Evolutionary conservation across 2,888 invertebrate species (phyloP), one percentile per base, ranked within the genome.

Genomic region (Caenorhabditis japonica): DNA sequence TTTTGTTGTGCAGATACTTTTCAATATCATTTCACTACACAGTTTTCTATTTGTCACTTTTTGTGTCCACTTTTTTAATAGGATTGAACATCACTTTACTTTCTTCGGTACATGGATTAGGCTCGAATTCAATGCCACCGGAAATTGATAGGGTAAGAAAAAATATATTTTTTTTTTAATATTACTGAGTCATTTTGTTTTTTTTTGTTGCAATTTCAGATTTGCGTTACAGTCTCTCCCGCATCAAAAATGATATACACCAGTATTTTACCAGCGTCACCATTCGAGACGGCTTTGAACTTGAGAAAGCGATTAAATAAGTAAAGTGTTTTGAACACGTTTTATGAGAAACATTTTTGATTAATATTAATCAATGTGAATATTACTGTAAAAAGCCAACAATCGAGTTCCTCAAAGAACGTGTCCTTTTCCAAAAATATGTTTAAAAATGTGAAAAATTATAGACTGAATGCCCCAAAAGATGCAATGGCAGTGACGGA

Each of bases 61-160:
- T 77, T 17, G 38, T 70, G 13, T 76, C 76, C 10, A 25, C 56
- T 4, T 21, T 64, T 33, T 60, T 86, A 0, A 76, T 86, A 49
- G 59, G 61, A 4, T 52, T 82, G 38, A 86, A 86, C 49, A 49
- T 83, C 0, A 61, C 81, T 4, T 62, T 87, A 0, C 52, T 86
- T 3, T 77, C 79, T 1, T 86, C 86, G 7, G 83, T 85, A 7
- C 86, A 86, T 33, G 75, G 81, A 0, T 34, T 85, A 4, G 85
- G 87, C 0, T 77, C 83, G 3, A 84, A 84, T 43, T 71, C 62
- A 8, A 71, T 85, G 33, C 84, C 85, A 13, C 86, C 86, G 2
- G 85, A 85, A 64, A 79, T 85, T 53, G 79, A 77, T 56, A 61
- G 76, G 49, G 84, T 84, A 15, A 8, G 8, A 15, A 30, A 13